Base-by-base conservation (phyloP, 1,140 invertebrate species). In the Drosophila parvula region DNA sequence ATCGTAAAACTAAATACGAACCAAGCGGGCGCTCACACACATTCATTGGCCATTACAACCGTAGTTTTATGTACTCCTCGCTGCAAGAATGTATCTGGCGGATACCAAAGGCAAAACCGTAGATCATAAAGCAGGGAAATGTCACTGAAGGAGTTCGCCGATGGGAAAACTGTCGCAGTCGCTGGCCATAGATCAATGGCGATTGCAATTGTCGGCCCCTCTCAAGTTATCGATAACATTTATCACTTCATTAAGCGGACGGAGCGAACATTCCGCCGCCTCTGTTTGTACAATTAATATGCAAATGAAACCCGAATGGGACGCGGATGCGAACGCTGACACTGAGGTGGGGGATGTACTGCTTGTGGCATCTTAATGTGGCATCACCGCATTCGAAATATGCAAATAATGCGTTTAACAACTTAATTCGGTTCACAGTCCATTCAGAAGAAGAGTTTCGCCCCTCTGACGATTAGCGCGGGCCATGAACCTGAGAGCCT, bases 321-420 rank as follows among this genome's bases (percentile, higher is more conserved):
- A 38, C 14, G 32, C 32, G 22, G 22, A 47, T 27, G 16, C 18
- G 16, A 12, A 40, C n/a, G 18, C 22, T 18, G 12, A 22, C 22
- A 9, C 18, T 22, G 30, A 28, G 40, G n/a, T 5, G 36, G 12
- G 34, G 36, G 30, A 67, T 27, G 64, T 50, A 68, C 59, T 65
- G 47, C 65, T 50, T 71, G 65, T 71, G 70, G 75, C 79, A 83
- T 75, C 77, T 84, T 84, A 82, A 90, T 82, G 85, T 80, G 69
- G 69, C 82, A 78, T 62, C 55, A 56, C 22, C 57, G 56, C 79
- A 74, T 83, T 82, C 74, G 75, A 84, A 90, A 90, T 90, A 90
- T 90, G 88, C 88, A 90, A 90, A 90, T 90, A 90, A 90, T 90
- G 88, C 88, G 88, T 90, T 71, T 90, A 90, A 90, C 88, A 90